A percentile compares a stretch with the other conserved stretches of the same genome.
phyloP scores from a whole-genome alignment of 2,888 invertebrate species.

The Himalopsyche japonica region DNA sequence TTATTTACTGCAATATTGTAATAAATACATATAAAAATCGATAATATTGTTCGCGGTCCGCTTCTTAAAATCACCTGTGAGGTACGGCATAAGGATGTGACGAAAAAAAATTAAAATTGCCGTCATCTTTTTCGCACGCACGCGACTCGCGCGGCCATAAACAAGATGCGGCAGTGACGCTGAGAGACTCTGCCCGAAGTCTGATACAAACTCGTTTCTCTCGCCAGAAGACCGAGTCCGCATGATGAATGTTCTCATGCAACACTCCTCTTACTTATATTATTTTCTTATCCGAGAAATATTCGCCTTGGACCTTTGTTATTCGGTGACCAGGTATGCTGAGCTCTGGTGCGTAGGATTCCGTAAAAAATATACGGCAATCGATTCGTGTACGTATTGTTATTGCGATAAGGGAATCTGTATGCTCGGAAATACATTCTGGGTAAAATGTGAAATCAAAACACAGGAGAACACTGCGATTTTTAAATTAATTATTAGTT shows the following conservation, averaged over 20 bases:
- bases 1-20: too few relatives aligned
- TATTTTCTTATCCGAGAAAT: constrained; percentile 35
- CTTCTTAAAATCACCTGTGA: background rate
- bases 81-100: background rate
- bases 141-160: background rate
- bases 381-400: background rate
- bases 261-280: constrained; percentile 31
- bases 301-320: constrained; percentile 37
- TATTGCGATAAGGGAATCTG: background rate
- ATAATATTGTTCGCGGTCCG: background rate
- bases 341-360: constrained; percentile 29
- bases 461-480: background rate
- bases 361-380: constrained; percentile 9
- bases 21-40: too few relatives aligned
- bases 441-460: background rate
- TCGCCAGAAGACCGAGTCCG: constrained; percentile 32
- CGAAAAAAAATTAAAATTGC: constrained; percentile 16
- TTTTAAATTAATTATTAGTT: background rate
- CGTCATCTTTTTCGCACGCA: constrained; percentile 28
- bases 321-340: constrained; percentile 26
- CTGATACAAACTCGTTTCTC: constrained; percentile 38
- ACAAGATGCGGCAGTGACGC: background rate
- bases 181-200: constrained; percentile 30
- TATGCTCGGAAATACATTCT: background rate
- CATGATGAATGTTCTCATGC: constrained; percentile 40